These are phyloP conservation scores for Galbula dea DNA, from an alignment of 2,113 vertebrate species.

Conservation along the genomic window DNA sequence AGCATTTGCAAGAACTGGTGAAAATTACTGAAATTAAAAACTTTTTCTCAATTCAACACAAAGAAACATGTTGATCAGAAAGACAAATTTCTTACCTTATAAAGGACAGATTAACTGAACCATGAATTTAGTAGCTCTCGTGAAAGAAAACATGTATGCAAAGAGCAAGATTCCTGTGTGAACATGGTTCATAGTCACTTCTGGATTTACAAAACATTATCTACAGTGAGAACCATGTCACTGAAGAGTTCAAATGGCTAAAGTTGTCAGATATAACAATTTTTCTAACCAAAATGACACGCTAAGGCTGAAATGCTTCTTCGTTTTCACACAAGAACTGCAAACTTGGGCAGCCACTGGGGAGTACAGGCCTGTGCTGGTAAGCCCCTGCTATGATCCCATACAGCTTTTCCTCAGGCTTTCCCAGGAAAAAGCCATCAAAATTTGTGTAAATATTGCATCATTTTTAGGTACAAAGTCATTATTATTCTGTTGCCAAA, in stretches of 20 bases:
- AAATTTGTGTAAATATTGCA: not conserved
- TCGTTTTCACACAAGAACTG: not conserved
- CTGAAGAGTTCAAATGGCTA: not conserved
- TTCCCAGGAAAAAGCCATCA: not conserved
- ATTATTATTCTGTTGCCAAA: not conserved
- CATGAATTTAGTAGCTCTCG: not conserved
- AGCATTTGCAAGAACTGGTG: not conserved
- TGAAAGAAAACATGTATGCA: not conserved
- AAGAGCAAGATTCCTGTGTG: not conserved
- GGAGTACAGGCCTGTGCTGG: not conserved
- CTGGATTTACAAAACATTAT: not conserved
- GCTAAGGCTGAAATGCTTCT: not conserved
- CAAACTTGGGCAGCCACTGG: not conserved
- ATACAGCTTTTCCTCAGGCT: not conserved
- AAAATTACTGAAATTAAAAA: not conserved
- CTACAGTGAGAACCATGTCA: not conserved
- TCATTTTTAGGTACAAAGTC: not conserved
- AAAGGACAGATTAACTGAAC: not conserved
- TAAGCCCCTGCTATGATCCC: not conserved
- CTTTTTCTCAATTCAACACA: not conserved
- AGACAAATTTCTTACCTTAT: not conserved
- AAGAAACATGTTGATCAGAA: not conserved
- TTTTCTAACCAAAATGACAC: not conserved
- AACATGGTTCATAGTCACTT: not conserved
- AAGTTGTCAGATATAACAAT: not conserved